phyloP scores from a whole-genome alignment of 2,113 vertebrate genomes.

The Prolemur simus region DNA sequence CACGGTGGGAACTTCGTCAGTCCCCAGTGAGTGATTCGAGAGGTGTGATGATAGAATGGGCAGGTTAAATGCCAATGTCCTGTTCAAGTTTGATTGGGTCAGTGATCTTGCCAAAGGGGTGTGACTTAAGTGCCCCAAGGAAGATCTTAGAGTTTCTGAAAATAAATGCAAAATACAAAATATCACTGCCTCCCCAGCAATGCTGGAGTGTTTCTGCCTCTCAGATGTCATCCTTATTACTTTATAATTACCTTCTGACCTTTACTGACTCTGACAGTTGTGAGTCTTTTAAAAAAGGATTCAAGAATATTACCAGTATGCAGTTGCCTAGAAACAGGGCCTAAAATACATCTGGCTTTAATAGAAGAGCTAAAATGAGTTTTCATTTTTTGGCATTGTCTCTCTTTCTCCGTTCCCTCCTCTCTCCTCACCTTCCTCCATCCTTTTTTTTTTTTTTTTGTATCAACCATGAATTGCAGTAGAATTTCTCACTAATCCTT shows the following conservation, averaged over 20 bases:
- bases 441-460: neutral
- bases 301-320: slow-evolving; percentile 50
- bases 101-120: neutral
- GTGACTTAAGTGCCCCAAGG: neutral
- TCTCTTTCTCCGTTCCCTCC: neutral
- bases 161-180: slow-evolving; percentile 18
- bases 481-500: slow-evolving; percentile 57
- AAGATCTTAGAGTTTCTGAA: slow-evolving; percentile 33
- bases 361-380: slow-evolving; percentile 67
- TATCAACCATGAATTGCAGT: slow-evolving; percentile 51
- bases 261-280: slow-evolving; percentile 72
- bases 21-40: neutral
- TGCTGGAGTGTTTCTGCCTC: slow-evolving; percentile 36
- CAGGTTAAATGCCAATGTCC: neutral
- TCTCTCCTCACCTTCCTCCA: neutral
- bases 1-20: neutral
- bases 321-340: slow-evolving; percentile 34
- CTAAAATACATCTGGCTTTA: slow-evolving; percentile 68
- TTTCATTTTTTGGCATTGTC: slow-evolving; percentile 74
- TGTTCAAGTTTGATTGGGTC: neutral
- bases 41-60: neutral
- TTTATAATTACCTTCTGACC: slow-evolving; percentile 69
- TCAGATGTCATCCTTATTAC: slow-evolving; percentile 43
- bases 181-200: neutral
- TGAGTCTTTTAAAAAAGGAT: slow-evolving; percentile 65